A percentile compares a stretch with the other conserved stretches of the same genome.
phyloP scores from a whole-genome alignment of 35 echinoderm and acorn worm genomes.

The Lytechinus variegatus region DNA sequence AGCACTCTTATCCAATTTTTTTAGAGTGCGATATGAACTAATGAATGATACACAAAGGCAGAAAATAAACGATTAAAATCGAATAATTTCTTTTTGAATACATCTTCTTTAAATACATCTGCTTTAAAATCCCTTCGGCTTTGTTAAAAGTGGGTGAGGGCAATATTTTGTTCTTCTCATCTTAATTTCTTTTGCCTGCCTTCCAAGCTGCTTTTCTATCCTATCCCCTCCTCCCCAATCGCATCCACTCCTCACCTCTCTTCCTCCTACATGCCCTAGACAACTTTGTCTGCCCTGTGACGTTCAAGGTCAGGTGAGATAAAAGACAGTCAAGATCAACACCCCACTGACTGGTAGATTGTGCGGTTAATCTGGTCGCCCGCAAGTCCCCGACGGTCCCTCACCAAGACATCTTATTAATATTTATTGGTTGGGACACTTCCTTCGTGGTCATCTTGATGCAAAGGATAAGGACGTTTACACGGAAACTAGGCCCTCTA shows the following conservation, averaged over 20 bases:
- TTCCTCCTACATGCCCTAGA: neutral
- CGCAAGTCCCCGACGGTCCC: neutral
- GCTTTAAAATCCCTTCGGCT: too few relatives aligned
- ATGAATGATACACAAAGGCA: too few relatives aligned
- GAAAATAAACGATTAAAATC: too few relatives aligned
- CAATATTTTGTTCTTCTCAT: too few relatives aligned
- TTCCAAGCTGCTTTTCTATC: too few relatives aligned
- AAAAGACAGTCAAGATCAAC: neutral
- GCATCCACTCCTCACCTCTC: neutral
- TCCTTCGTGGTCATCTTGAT: neutral
- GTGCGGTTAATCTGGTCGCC: neutral
- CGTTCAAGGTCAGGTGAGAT: neutral
- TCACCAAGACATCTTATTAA: neutral
- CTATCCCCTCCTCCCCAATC: too few relatives aligned
- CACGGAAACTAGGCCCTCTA: neutral
- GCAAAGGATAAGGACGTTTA: neutral
- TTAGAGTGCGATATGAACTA: too few relatives aligned
- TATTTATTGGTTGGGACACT: neutral
- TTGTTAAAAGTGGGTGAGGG: too few relatives aligned
- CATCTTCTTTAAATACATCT: too few relatives aligned
- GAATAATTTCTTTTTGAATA: too few relatives aligned
- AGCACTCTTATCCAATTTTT: too few relatives aligned
- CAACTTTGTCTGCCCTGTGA: neutral
- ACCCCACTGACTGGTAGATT: neutral
- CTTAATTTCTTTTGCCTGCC: too few relatives aligned